These are phyloP conservation scores for Sympetrum striolatum DNA, from an alignment of 2,888 invertebrate species.

Conservation along the genomic window DNA sequence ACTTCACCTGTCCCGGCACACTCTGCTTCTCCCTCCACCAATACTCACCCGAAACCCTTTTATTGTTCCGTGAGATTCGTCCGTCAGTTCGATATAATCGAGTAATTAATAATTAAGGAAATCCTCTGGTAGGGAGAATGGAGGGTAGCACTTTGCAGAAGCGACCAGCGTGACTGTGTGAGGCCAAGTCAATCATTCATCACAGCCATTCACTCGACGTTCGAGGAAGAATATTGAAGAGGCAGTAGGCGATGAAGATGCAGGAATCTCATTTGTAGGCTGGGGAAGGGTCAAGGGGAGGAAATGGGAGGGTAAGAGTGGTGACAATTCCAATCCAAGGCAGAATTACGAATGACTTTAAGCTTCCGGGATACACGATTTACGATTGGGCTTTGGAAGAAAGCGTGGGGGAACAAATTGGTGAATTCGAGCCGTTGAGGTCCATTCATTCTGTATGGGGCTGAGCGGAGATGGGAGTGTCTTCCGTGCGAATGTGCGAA, in stretches of 20 bases:
- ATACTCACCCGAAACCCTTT: background rate
- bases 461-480: no score
- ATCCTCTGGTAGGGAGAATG: background rate
- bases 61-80: background rate
- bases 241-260: background rate
- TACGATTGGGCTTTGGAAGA: background rate
- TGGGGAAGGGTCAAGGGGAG: background rate
- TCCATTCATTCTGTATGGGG: no score
- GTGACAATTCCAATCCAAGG: background rate
- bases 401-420: background rate
- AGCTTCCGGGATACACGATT: background rate
- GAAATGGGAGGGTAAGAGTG: background rate
- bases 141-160: background rate
- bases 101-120: background rate
- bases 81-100: background rate
- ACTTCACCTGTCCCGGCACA: background rate
- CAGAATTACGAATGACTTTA: background rate
- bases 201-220: background rate
- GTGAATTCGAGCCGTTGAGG: no score
- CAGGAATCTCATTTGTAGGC: background rate
- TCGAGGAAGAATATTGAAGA: background rate
- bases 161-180: background rate
- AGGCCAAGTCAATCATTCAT: background rate
- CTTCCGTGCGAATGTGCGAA: no score
- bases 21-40: no score